Conservation (phyloP, 2,797 vertebrate genomes). For the Falco novaeseelandiae region DNA sequence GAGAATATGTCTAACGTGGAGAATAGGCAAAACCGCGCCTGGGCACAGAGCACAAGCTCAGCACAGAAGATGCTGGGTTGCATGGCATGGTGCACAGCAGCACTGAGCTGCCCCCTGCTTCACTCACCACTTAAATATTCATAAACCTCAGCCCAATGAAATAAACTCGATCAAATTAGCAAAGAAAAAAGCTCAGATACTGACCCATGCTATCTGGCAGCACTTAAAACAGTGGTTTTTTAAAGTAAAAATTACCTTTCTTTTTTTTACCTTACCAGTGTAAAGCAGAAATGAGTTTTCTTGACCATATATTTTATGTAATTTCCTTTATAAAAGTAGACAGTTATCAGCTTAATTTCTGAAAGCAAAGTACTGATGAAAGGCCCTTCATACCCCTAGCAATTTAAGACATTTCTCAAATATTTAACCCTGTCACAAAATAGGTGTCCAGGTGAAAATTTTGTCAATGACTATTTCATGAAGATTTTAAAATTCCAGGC, state of each 20-base stretch:
- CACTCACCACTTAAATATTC: background rate
- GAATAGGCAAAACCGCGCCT: background rate
- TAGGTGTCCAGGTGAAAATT: background rate
- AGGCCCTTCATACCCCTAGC: background rate
- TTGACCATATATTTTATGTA: background rate
- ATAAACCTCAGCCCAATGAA: background rate
- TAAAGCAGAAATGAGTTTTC: background rate
- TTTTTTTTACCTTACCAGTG: background rate
- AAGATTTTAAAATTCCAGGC: background rate
- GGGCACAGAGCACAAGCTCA: background rate
- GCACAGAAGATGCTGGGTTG: rapidly evolving
- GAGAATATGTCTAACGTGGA: rapidly evolving
- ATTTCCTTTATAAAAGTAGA: background rate
- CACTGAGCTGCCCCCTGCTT: background rate
- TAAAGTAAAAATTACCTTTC: background rate
- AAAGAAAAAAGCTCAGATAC: background rate
- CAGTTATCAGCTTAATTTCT: background rate
- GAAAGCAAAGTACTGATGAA: background rate
- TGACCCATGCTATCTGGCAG: background rate
- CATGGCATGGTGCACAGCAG: rapidly evolving
- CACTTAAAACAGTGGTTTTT: background rate
- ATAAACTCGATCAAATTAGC: background rate
- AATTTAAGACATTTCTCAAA: background rate
- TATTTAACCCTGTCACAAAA: background rate
- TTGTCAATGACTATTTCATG: background rate